A percentile compares a stretch with the other conserved stretches of the same genome.
Conservation (phyloP, 2,797 vertebrate genomes). For the Hemitrygon akajei region DNA sequence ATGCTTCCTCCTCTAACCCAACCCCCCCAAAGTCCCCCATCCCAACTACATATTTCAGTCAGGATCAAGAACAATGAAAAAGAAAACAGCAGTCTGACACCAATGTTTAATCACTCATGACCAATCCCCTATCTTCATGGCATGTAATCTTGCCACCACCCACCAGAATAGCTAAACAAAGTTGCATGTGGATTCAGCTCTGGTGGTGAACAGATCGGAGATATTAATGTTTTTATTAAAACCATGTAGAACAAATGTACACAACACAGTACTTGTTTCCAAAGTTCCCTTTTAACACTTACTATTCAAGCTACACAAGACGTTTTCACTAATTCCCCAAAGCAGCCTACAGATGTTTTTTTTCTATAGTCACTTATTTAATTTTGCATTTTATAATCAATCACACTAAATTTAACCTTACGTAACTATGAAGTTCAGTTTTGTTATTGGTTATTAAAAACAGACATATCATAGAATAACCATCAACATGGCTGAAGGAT, state of each 20-base stretch:
- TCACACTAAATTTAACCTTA: conserved; percentile 2
- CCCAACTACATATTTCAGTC: background rate
- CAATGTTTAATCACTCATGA: background rate
- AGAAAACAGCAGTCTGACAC: conserved; percentile 11
- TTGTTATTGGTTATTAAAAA: conserved; percentile 3
- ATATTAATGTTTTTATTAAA: background rate
- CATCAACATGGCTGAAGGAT: background rate
- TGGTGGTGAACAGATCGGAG: background rate
- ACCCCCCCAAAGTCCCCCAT: background rate
- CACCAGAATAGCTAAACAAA: background rate
- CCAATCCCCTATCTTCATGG: background rate
- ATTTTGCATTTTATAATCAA: background rate
- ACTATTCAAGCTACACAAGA: background rate
- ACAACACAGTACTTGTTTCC: background rate
- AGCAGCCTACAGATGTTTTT: background rate
- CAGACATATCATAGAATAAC: background rate
- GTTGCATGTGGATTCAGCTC: background rate
- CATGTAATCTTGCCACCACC: background rate
- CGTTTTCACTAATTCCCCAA: background rate
- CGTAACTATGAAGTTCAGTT: background rate
- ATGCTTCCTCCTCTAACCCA: background rate
- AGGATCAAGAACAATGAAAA: background rate
- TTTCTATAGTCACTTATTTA: too few species aligned
- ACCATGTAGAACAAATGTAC: background rate
- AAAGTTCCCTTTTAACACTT: background rate